Conservation (phyloP, 2,888 invertebrate genomes). For the Hymenopus coronatus region DNA sequence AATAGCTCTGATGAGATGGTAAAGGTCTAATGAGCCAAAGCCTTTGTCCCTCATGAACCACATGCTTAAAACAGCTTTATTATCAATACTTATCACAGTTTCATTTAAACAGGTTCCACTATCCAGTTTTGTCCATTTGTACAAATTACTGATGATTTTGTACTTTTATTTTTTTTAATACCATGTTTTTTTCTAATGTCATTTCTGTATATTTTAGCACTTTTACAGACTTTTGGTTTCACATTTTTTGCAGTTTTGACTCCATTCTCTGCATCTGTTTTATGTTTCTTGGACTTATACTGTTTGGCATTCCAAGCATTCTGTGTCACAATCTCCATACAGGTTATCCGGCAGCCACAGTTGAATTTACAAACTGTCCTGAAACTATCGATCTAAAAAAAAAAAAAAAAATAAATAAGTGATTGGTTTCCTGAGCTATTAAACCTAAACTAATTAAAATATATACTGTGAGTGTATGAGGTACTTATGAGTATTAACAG, state of each 20-base stretch:
- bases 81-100: neutral
- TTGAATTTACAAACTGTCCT: conserved; percentile 58
- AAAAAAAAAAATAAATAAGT: neutral
- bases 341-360: conserved; percentile 71
- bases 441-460: too few relatives aligned
- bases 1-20: too few relatives aligned
- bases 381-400: conserved; percentile 43
- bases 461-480: too few relatives aligned
- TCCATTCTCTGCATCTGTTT: neutral
- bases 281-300: neutral
- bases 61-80: too few relatives aligned
- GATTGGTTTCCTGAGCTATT: too few relatives aligned
- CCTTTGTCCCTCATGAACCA: too few relatives aligned
- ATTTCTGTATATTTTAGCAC: neutral
- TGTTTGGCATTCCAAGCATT: neutral
- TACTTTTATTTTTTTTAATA: neutral
- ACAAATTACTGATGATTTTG: neutral
- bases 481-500: neutral
- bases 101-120: neutral
- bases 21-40: too few relatives aligned
- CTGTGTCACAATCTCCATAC: conserved; percentile 57
- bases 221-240: neutral
- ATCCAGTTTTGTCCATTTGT: neutral
- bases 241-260: neutral
- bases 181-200: neutral